These are phyloP conservation scores for Alosa alosa DNA, from an alignment of 2,113 vertebrate genomes.

Conservation along the genomic window DNA sequence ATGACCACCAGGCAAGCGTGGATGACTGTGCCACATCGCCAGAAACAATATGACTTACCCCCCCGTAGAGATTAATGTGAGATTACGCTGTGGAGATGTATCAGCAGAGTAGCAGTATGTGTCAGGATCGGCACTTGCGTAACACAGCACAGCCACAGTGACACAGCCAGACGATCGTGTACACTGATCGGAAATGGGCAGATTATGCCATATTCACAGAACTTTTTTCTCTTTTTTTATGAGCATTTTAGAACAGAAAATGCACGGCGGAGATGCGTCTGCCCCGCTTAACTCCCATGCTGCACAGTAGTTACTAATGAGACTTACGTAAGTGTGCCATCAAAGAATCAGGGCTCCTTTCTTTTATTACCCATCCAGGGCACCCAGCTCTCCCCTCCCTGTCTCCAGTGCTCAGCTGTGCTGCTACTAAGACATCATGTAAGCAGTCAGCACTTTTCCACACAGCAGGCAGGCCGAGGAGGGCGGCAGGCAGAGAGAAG, in stretches of 20 bases:
- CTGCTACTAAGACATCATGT: background rate
- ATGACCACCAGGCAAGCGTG: background rate
- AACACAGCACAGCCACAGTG: background rate
- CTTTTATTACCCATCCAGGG: background rate
- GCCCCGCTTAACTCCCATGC: background rate
- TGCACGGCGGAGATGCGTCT: background rate
- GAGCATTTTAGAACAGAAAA: background rate
- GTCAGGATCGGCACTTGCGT: background rate
- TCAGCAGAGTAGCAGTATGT: background rate
- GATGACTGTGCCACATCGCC: background rate
- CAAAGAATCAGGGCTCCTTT: background rate
- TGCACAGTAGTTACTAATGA: background rate
- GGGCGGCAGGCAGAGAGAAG: background rate
- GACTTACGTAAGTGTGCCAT: background rate
- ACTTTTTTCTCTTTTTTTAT: background rate
- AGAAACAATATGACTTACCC: background rate
- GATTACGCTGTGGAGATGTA: background rate
- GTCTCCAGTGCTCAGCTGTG: background rate
- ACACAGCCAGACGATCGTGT: background rate
- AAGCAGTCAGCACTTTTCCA: slow-evolving; percentile 17
- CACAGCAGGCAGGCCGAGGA: background rate
- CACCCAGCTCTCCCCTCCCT: background rate
- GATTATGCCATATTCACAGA: background rate
- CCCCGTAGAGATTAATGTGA: background rate
- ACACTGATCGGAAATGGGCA: background rate